phyloP scores from a whole-genome alignment of 2,888 invertebrate species.

The Drosophila robusta region DNA sequence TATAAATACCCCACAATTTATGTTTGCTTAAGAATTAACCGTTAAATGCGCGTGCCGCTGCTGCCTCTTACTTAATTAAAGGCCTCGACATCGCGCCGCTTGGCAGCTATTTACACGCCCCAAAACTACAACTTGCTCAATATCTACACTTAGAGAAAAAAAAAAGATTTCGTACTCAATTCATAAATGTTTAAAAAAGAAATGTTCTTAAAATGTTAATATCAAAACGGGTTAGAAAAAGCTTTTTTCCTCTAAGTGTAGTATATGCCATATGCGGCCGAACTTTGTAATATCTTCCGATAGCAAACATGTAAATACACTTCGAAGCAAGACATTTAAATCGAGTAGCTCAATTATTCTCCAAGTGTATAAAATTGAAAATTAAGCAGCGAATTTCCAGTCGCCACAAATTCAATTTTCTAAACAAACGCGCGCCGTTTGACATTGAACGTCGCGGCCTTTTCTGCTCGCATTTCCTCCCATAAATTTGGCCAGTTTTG shows the following conservation, averaged over 20 bases:
- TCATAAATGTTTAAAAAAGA: too few species aligned
- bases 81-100: constrained; percentile 29
- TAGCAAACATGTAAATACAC: too few species aligned
- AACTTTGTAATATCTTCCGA: too few species aligned
- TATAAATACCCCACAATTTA: constrained; percentile 74
- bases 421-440: constrained; percentile 61
- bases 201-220: too few species aligned
- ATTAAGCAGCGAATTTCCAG: constrained; percentile 12
- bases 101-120: constrained; percentile 63
- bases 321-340: too few species aligned
- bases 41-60: constrained; percentile 62
- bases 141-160: constrained; percentile 23
- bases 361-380: constrained; percentile 16
- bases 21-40: constrained; percentile 72
- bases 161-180: too few species aligned
- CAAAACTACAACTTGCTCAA: constrained; percentile 61
- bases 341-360: background rate
- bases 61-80: constrained; percentile 37
- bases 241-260: too few species aligned
- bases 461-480: constrained; percentile 57
- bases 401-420: constrained; percentile 48
- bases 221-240: too few species aligned
- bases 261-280: too few species aligned
- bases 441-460: constrained; percentile 68
- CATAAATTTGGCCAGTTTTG: constrained; percentile 73